Base-by-base conservation (phyloP, 2,888 invertebrate species). In the Alentia gelatinosa region DNA sequence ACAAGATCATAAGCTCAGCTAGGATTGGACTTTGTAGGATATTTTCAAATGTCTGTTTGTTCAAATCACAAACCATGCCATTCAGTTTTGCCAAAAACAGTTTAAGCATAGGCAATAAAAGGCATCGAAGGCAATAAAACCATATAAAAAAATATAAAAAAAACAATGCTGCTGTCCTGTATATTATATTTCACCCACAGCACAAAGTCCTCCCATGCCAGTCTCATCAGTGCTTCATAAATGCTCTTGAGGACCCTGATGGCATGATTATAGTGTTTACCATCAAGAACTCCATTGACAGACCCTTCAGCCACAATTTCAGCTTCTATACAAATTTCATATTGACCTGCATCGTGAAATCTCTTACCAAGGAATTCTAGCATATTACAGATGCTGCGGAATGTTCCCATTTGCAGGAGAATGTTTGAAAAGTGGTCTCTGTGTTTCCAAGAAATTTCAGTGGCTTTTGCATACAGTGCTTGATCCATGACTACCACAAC, bases 261-360 rank as follows among this genome's bases (percentile, higher is more conserved):
- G 3, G 90, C 90, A 79, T 63, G 83, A 42, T 91, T 91, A 47
- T 91, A 75, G 30, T 75, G 40, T 37, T 50, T 90, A 1, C 89
- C 89, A 84, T 91, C 90, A 63, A 92, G 30, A 5, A 93, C 91
- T 26, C 56, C 90, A 39, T n/a, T 42, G 0, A 92, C 89, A 19
- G 93, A 93, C 0, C 91, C 91, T 63, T 93, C 91, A 42, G 91
- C 93, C 75, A 93, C 84, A 9, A 93, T 90, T 26, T 92, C 93
- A 63, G 91, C 79, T 88, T 93, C 92, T 0, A 92, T 91, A 84
- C 88, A 56, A 1, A 93, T 23, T 75, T 93, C 92, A 63, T 75
- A 15, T 19, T 93, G 83, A 26, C 93, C 93, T 26, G 91, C 92
- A 90, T 93, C 92, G 15, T 68, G 19, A 90, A 93, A 93, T 86